A percentile compares a stretch with the other conserved stretches of the same genome.
Conservation (phyloP, 1,140 invertebrate genomes). For the Microplitis demolitor region DNA sequence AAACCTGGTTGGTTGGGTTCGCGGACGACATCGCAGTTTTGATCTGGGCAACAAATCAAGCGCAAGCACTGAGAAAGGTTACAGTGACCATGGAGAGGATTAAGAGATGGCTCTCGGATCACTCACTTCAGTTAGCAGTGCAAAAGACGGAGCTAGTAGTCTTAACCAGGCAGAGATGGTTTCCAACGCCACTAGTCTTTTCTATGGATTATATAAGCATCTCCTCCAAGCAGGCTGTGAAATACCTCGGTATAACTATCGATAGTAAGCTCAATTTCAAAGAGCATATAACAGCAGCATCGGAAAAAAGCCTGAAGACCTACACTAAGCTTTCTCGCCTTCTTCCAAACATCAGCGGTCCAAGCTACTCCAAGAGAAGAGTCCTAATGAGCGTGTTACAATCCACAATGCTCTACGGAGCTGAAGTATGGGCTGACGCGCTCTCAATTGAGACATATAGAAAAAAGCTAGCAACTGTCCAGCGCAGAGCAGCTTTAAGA, state of each 20-base stretch:
- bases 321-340: neutral
- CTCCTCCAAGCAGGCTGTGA: conserved; percentile 19
- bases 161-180: conserved; percentile 16
- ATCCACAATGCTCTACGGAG: conserved; percentile 31
- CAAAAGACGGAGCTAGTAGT: conserved; percentile 35
- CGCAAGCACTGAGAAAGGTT: conserved; percentile 17
- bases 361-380: conserved; percentile 11
- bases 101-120: conserved; percentile 27
- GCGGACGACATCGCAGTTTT: neutral
- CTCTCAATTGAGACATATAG: neutral
- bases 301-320: neutral
- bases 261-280: neutral
- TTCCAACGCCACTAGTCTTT: neutral
- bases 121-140: conserved; percentile 29
- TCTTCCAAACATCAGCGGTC: neutral
- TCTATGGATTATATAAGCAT: neutral
- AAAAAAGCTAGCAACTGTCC: conserved; percentile 5
- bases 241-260: conserved; percentile 30
- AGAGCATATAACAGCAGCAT: neutral
- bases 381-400: conserved; percentile 22
- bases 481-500: conserved; percentile 19
- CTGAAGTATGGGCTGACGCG: neutral
- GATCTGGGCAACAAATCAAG: conserved; percentile 18
- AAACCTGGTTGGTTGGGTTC: neutral
- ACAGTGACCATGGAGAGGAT: conserved; percentile 19